These are phyloP conservation scores for Tenrec ecaudatus DNA, from an alignment of 2,113 vertebrate species.

Conservation along the genomic window DNA sequence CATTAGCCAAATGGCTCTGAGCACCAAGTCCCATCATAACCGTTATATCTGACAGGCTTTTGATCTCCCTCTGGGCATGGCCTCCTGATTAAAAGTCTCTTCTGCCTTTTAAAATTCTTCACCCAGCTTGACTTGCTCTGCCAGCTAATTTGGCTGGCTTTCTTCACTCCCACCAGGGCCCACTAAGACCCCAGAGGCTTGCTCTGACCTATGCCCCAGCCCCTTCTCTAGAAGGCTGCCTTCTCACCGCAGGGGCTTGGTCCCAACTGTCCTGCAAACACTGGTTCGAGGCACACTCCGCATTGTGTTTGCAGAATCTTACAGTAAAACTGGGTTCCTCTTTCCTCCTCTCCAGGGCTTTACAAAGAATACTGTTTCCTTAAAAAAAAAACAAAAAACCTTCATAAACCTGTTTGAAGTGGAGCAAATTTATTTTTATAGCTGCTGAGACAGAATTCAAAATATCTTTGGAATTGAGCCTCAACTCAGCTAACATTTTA, in stretches of 20 bases:
- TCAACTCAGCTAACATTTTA: slow-evolving; percentile 23
- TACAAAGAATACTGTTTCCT: background rate
- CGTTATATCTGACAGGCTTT: slow-evolving; percentile 49
- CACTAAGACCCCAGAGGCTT: too few species aligned
- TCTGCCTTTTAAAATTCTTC: slow-evolving; percentile 53
- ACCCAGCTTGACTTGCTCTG: background rate
- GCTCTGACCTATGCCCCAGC: background rate
- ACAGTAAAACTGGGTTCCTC: background rate
- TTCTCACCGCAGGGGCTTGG: background rate
- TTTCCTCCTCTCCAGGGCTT: background rate
- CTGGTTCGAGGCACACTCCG: rapidly evolving
- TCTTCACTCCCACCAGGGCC: background rate
- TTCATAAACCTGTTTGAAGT: background rate
- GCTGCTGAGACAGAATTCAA: slow-evolving; percentile 41
- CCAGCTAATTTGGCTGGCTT: slow-evolving; percentile 42
- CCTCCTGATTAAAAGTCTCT: slow-evolving; percentile 56
- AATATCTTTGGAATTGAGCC: slow-evolving; percentile 35
- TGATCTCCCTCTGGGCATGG: slow-evolving; percentile 3
- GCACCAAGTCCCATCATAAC: background rate
- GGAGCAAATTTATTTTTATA: slow-evolving; percentile 46
- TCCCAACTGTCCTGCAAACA: background rate
- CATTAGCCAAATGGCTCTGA: slow-evolving; percentile 50
- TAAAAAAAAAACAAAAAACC: background rate
- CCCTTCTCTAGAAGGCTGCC: background rate
- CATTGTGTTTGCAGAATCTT: background rate